Evolutionary conservation across 1,140 invertebrate genomes (phyloP), one percentile per base, ranked within the genome.

Genomic region (Harpegnathos saltator): DNA sequence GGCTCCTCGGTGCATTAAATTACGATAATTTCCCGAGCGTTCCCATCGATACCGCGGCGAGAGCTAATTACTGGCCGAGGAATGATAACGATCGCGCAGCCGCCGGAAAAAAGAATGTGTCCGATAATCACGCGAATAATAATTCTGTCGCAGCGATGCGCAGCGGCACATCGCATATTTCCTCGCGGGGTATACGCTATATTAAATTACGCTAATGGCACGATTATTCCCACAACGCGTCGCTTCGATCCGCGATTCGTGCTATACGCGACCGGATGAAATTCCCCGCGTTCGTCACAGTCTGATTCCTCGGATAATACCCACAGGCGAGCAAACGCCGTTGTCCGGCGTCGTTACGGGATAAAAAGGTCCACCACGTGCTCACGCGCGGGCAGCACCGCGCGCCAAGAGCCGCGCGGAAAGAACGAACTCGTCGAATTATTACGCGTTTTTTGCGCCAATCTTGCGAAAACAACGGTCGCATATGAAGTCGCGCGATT

Each of bases 271-370:
- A 84, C 74, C 85, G 78, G 85, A 72, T 74, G 74, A 74, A 69
- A 86, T 71, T 87, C 78, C 50, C 72, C 56, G 74, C 54, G 48
- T 78, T 59, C 82, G 86, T 89, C 84, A 89, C 87, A 83, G 77
- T 88, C 87, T 85, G 87, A 85, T 89, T 89, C 86, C 24, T 24
- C 59, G 22, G 59, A 44, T 84, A 71, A 54, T 71, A 73, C 17
- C 29, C 44, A 12, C 19, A 7, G 84, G 24, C 38, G 24, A 66
- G n/a, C 77, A 61, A 50, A 50, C 59, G 19, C 14, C 66, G 63
- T 33, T 44, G 29, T 56, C 48, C 74, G 29, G n/a, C n/a, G n/a
- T n/a, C n/a, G n/a, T n/a, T n/a, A 50, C 33, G 54, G 71, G 71
- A 80, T 38, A 71, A 69, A 69, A 80, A 69, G 52, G 9, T 69